Evolutionary conservation across 2,113 vertebrate genomes (phyloP).

Genomic region (Nematolebias whitei): DNA sequence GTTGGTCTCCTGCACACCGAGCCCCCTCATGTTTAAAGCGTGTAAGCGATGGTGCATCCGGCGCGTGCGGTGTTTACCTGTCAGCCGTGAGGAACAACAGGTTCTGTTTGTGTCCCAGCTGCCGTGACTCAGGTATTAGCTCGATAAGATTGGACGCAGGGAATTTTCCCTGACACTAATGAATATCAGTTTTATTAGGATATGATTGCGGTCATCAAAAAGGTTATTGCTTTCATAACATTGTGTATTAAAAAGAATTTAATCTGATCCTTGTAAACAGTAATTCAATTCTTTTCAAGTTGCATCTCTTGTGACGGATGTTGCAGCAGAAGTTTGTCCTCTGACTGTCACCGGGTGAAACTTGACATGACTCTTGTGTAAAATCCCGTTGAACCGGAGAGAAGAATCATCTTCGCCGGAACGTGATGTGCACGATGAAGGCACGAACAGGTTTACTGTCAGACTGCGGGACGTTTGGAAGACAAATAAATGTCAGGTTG

Average conservation of each 20-base stretch:
- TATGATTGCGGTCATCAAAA: constrained; percentile 76
- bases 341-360: constrained; percentile 37
- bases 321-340: constrained; percentile 55
- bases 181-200: constrained; percentile 80
- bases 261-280: constrained; percentile 77
- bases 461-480: background rate
- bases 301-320: constrained; percentile 64
- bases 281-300: constrained; percentile 71
- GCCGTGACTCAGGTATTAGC: constrained; percentile 58
- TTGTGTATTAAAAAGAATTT: constrained; percentile 80
- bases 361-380: background rate
- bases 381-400: accelerated
- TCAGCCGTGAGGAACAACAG: constrained; percentile 58
- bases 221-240: constrained; percentile 81
- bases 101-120: constrained; percentile 55
- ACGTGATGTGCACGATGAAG: background rate
- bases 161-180: constrained; percentile 77
- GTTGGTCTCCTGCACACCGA: background rate
- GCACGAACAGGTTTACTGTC: background rate
- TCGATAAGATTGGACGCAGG: constrained; percentile 65
- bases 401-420: background rate
- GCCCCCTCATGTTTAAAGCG: background rate
- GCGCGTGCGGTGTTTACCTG: constrained; percentile 54
- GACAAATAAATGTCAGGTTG: constrained; percentile 7
- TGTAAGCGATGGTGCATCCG: constrained; percentile 11